Evolutionary conservation across 2,113 vertebrate genomes (phyloP), one percentile per base, ranked within the genome.

Genomic region (Gymnogyps californianus): DNA sequence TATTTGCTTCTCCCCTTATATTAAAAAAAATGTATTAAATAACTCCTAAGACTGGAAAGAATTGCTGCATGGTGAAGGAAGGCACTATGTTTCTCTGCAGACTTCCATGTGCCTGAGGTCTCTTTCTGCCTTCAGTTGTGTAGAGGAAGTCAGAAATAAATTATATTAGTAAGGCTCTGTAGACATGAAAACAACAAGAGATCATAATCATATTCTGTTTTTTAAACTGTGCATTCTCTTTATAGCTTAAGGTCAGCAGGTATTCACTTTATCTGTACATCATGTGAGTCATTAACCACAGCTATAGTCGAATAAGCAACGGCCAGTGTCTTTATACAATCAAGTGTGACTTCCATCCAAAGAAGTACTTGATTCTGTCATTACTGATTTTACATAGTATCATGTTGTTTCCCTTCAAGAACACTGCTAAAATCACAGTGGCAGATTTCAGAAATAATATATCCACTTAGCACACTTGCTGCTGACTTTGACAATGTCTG

Each of bases 401-500:
- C 47, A 64, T 16, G 59, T 57, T 5, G 7, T 88, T 66, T 96
- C 77, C 51, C n/a, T 94, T 97, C 57, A 96, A 96, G 82, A 92
- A 69, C 65, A 80, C 81, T 88, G 57, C 81, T 78, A 79, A 97
- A 67, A 86, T 61, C 64, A 55, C 72, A 89, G 82, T 47, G 49
- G 52, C 75, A 97, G 46, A 74, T 93, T 93, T 90, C 26, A 76
- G 94, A 95, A 74, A 92, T 93, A 92, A 87, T 87, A 51, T 71
- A 91, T 77, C 64, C 66, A 75, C 52, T 96, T 91, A 89, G 46
- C 29, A 61, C 69, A 55, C 70, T 93, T 89, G 67, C 58, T 96
- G 62, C 47, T 89, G 89, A 89, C 85, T 96, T 95, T 90, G 81
- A 71, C 38, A 69, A 61, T 64, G 79, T 83, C 80, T 97, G 96